Percentiles rank a stretch among this genome's conserved stretches.
These are phyloP conservation scores for Xenotilapia longispinis DNA, from an alignment of 2,113 vertebrate genomes.

Conservation along the genomic window DNA sequence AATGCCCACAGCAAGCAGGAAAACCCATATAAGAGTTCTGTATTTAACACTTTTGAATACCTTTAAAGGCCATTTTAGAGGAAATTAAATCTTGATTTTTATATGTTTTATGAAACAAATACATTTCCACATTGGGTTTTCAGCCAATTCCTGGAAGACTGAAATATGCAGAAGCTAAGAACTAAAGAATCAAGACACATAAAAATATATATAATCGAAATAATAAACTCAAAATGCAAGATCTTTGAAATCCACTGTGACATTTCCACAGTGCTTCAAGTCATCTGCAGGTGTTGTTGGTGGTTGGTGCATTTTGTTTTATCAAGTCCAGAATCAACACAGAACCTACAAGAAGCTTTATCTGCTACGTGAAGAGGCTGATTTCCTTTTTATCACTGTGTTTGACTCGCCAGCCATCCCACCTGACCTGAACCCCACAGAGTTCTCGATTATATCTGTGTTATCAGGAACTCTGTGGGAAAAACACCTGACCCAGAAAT, in stretches of 20 bases:
- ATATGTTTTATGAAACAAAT: neutral
- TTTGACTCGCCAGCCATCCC: neutral
- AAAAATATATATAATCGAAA: neutral
- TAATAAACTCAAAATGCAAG: neutral
- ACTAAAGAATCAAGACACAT: neutral
- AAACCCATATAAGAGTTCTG: neutral
- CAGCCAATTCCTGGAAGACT: neutral
- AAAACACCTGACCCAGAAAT: neutral
- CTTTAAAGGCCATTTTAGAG: neutral
- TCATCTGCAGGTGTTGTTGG: neutral
- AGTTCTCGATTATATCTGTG: neutral
- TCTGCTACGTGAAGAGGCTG: neutral
- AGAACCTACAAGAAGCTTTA: neutral
- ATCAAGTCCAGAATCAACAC: neutral
- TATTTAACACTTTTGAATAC: neutral
- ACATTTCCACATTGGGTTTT: neutral
- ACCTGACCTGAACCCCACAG: neutral
- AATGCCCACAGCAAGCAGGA: neutral
- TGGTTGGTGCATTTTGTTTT: neutral
- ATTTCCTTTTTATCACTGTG: neutral
- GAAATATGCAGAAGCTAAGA: neutral
- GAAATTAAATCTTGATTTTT: neutral
- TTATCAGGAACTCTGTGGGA: neutral
- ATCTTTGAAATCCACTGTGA: neutral
- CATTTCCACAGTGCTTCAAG: neutral